Percentiles rank a stretch among this genome's conserved stretches.
These are phyloP conservation scores for Lemur catta DNA, from an alignment of 2,797 vertebrate genomes.

Conservation along the genomic window DNA sequence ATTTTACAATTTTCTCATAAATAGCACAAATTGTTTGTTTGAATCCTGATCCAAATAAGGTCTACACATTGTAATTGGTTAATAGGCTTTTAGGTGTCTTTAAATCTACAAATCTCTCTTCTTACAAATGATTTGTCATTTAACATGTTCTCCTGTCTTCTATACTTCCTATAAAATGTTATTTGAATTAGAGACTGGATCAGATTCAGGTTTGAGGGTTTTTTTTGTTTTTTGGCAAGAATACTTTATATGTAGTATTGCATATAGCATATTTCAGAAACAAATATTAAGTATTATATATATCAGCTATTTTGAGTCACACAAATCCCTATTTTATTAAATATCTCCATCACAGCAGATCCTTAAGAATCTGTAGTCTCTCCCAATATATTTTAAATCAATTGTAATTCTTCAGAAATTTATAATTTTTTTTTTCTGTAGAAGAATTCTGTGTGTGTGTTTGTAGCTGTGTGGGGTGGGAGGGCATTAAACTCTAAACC, in stretches of 20 bases:
- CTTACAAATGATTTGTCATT: background rate
- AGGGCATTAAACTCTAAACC: background rate
- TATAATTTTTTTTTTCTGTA: background rate
- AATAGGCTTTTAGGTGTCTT: background rate
- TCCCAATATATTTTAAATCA: background rate
- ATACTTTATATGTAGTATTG: background rate
- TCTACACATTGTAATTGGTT: background rate
- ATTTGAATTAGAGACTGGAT: background rate
- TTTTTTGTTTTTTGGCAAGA: background rate
- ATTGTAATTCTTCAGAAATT: conserved; percentile 24
- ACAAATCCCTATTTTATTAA: background rate
- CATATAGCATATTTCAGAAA: background rate
- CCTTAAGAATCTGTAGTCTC: background rate
- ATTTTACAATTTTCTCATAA: background rate
- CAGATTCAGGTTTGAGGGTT: background rate
- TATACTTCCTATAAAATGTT: background rate
- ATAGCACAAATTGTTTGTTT: background rate
- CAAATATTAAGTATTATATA: background rate
- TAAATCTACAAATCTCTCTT: conserved; percentile 44
- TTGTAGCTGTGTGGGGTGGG: background rate
- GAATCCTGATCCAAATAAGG: background rate
- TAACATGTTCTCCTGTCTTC: background rate
- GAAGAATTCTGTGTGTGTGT: background rate
- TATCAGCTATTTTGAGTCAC: background rate
- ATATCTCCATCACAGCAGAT: background rate